Evolutionary conservation across 2,113 vertebrate species (phyloP).

Genomic region (Petaurus breviceps): DNA sequence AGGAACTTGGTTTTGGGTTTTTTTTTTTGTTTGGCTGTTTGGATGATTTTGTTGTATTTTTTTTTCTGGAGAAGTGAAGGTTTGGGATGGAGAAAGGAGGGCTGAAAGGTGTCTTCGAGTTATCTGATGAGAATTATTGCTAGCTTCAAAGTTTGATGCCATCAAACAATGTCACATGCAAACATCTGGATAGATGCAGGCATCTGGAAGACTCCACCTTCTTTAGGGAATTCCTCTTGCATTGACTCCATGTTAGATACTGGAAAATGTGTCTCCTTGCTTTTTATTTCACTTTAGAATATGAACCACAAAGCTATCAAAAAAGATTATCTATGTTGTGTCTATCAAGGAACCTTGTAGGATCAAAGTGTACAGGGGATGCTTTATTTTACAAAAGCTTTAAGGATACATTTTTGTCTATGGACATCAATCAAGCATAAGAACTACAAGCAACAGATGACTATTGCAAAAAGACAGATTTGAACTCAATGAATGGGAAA

Average conservation of each 20-base stretch:
- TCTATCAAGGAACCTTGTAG: not conserved
- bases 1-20: too few species aligned
- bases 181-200: not conserved
- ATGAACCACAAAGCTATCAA: not conserved
- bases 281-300: not conserved
- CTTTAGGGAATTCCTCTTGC: not conserved
- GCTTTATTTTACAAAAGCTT: not conserved
- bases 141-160: not conserved
- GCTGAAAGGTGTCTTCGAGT: not conserved
- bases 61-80: not conserved
- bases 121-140: too few species aligned
- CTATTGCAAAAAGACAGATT: not conserved
- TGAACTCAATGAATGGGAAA: not conserved
- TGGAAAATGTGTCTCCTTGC: not conserved
- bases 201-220: not conserved
- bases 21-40: too few species aligned
- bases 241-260: not conserved
- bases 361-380: not conserved
- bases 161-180: too few species aligned
- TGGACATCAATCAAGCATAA: not conserved
- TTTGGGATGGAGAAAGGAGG: not conserved
- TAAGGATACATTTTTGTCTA: not conserved
- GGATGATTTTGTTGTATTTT: too few species aligned
- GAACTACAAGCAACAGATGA: not conserved
- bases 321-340: not conserved